A percentile compares a stretch with the other conserved stretches of the same genome.
Conservation (phyloP, 2,888 invertebrate species). For the Matsumyia berberina region DNA sequence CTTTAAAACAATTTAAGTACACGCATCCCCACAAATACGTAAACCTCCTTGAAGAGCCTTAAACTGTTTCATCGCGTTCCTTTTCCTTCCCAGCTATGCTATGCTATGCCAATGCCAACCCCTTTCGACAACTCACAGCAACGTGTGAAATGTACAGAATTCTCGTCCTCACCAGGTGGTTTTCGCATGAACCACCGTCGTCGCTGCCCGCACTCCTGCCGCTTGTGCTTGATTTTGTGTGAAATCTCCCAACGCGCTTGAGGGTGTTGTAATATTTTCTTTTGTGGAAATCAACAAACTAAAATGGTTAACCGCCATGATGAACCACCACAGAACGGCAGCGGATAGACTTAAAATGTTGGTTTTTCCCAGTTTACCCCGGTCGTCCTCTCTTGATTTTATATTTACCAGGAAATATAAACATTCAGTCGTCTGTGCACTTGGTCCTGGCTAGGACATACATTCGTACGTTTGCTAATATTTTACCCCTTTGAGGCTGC, state of each 20-base stretch:
- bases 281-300: constrained; percentile 62
- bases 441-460: constrained; percentile 5
- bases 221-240: constrained; percentile 55
- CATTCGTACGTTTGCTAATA: constrained; percentile 51
- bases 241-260: constrained; percentile 41
- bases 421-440: constrained; percentile 29
- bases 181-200: constrained; percentile 2
- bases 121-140: not conserved
- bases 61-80: constrained; percentile 21
- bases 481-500: constrained; percentile 65
- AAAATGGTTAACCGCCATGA: constrained; percentile 61
- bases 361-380: constrained; percentile 1
- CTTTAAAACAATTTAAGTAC: constrained; percentile 35
- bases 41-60: not conserved
- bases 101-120: not conserved
- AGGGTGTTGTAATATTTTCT: constrained; percentile 47
- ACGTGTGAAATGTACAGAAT: constrained; percentile 20
- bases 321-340: constrained; percentile 23
- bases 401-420: constrained; percentile 30
- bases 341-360: constrained; percentile 27
- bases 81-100: not conserved
- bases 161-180: constrained; percentile 34
- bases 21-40: not conserved
- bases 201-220: not conserved
- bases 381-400: constrained; percentile 9